A percentile compares a stretch with the other conserved stretches of the same genome.
Conservation (phyloP, 1,140 invertebrate genomes). For the Chrysomallon squamiferum region DNA sequence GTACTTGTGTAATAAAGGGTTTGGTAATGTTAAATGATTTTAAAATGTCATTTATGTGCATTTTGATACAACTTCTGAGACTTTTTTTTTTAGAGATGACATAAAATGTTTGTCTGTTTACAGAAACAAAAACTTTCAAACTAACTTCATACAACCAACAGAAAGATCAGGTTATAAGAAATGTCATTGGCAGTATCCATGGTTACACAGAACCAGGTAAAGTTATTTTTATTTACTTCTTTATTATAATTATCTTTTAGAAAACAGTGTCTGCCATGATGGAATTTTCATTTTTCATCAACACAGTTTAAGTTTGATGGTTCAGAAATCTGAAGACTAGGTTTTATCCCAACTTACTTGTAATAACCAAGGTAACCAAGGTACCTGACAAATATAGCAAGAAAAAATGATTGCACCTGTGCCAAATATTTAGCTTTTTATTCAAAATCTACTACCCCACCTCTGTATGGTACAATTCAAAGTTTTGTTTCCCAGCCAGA, state of each 20-base stretch:
- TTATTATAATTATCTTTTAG: neutral
- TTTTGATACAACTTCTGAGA: too few species aligned
- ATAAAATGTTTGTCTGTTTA: neutral
- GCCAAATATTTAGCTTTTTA: too few species aligned
- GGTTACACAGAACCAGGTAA: slow-evolving; percentile 21
- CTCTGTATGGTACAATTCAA: neutral
- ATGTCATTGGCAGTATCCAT: slow-evolving; percentile 19
- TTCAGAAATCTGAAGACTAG: too few species aligned
- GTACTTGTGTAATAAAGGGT: too few species aligned
- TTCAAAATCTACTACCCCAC: neutral
- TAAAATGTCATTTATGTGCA: too few species aligned
- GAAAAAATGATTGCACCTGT: too few species aligned
- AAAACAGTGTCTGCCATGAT: neutral
- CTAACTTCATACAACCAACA: slow-evolving; percentile 17
- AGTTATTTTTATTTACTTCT: neutral
- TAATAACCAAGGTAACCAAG: neutral
- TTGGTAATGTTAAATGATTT: too few species aligned
- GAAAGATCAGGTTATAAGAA: slow-evolving; percentile 6
- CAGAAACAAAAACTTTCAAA: slow-evolving; percentile 1
- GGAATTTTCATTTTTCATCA: neutral
- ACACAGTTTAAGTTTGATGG: neutral
- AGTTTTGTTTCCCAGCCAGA: neutral
- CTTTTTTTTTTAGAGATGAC: too few species aligned
- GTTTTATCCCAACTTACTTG: neutral
- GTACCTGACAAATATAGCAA: neutral